phyloP scores from a whole-genome alignment of 2,113 vertebrate species.

The Eolophus roseicapilla region DNA sequence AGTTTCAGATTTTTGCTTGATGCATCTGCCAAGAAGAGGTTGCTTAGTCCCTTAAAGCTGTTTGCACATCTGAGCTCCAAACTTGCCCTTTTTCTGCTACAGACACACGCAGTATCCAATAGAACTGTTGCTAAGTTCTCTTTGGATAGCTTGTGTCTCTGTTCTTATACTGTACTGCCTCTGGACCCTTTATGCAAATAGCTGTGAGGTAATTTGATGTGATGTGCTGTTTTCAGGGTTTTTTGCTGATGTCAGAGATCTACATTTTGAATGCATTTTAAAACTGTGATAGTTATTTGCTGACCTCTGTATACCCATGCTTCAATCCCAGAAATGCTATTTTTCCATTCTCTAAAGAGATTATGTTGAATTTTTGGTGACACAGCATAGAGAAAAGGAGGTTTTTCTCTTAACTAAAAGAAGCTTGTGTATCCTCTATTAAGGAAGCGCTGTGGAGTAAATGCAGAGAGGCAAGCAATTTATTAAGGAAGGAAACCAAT shows the following conservation, averaged over 20 bases:
- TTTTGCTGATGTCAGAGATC: slow-evolving; percentile 73
- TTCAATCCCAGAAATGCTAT: neutral
- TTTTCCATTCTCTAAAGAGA: neutral
- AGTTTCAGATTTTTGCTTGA: slow-evolving; percentile 34
- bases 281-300: neutral
- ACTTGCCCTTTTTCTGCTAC: slow-evolving; percentile 2
- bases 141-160: neutral
- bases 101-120: neutral
- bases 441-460: neutral
- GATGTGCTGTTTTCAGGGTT: neutral
- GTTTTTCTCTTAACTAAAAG: neutral
- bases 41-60: slow-evolving; percentile 19
- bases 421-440: neutral
- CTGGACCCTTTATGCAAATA: slow-evolving; percentile 71
- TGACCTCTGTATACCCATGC: neutral
- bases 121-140: slow-evolving; percentile 22
- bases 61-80: slow-evolving; percentile 14
- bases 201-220: slow-evolving; percentile 70
- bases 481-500: neutral
- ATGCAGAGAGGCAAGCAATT: neutral
- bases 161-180: slow-evolving; percentile 66
- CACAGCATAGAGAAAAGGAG: neutral
- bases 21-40: neutral
- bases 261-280: slow-evolving; percentile 33
- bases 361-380: neutral